phyloP scores from a whole-genome alignment of 2,797 vertebrate genomes.

The Chaetophractus vellerosus region DNA sequence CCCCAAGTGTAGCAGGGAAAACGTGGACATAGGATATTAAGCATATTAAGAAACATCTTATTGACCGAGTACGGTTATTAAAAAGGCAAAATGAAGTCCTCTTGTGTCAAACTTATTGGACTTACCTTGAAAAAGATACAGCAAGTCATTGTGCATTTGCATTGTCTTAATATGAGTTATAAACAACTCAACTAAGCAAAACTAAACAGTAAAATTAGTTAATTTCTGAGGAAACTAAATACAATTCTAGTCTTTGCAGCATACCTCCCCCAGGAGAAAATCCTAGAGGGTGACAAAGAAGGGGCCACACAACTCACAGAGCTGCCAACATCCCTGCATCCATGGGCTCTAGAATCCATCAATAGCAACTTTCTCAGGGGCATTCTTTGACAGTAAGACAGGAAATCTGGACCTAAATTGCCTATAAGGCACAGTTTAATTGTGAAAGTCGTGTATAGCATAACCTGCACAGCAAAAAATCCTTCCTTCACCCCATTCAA shows the following conservation, averaged over 20 bases:
- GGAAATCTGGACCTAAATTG: background rate
- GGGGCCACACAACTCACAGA: background rate
- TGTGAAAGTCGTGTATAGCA: conserved; percentile 65
- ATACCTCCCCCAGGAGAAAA: background rate
- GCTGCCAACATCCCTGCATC: background rate
- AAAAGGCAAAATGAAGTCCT: background rate
- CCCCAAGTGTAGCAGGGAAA: background rate
- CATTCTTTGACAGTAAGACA: conserved; percentile 40
- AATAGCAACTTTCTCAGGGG: conserved; percentile 27
- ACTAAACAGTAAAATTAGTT: background rate
- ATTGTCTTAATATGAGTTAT: background rate
- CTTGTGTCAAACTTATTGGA: background rate
- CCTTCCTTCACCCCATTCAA: conserved; percentile 10
- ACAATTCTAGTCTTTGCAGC: background rate
- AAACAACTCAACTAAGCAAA: background rate
- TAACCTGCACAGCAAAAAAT: conserved; percentile 59
- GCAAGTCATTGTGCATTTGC: background rate
- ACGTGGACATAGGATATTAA: background rate
- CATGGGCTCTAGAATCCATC: background rate
- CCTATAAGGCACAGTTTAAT: conserved; percentile 25
- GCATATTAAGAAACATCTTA: background rate
- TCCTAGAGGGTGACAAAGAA: background rate
- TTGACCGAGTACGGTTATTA: background rate
- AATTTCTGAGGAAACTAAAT: conserved; percentile 23
- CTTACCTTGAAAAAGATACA: conserved; percentile 40